Base-by-base conservation (phyloP, 2,888 invertebrate species). In the Xanthia togata region DNA sequence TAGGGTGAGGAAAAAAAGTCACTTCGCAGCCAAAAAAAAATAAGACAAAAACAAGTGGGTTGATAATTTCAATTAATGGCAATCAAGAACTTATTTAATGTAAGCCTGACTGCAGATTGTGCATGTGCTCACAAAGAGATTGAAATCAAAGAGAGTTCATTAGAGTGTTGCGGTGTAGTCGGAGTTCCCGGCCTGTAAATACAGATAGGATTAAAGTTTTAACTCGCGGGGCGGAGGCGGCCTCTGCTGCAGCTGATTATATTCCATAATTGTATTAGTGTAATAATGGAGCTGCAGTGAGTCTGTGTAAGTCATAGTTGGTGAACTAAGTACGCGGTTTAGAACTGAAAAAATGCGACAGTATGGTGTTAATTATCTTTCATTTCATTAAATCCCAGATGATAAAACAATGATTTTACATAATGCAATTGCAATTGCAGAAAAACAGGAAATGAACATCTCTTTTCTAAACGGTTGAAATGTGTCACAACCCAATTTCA, bases 91-190 rank as follows among this genome's bases (percentile, higher is more conserved):
- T 81, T 57, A n/a, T 73, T 84, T 35, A 84, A 68, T 75, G 47
- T 70, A 60, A 84, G 67, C 47, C 12, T 47, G 59, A 41, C 31
- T 73, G 50, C 20, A 44, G 70, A 68, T 71, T 38, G 60, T 71
- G 63, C 67, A 73, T 71, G 57, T 74, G 74, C 78, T 85, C 70
- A 86, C 87, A 90, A 87, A 90, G 87, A 88, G 85, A 89, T 89
- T 85, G 87, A 87, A 90, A 90, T 90, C 91, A 91, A 89, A 90
- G 90, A 86, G 89, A 89, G 90, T 90, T 92, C 88, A 89, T 91
- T 91, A 91, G 89, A 84, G 84, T 89, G 88, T 83, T 88, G 86
- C 84, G 86, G 89, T 89, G 83, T 83, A 86, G 85, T 86, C 74
- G 74, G 71, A 87, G 85, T 85, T 87, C 75, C 77, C 76, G 75